Percentiles rank a stretch among this genome's conserved stretches.
Conservation (phyloP, 2,113 vertebrate species). For the Parus major region DNA sequence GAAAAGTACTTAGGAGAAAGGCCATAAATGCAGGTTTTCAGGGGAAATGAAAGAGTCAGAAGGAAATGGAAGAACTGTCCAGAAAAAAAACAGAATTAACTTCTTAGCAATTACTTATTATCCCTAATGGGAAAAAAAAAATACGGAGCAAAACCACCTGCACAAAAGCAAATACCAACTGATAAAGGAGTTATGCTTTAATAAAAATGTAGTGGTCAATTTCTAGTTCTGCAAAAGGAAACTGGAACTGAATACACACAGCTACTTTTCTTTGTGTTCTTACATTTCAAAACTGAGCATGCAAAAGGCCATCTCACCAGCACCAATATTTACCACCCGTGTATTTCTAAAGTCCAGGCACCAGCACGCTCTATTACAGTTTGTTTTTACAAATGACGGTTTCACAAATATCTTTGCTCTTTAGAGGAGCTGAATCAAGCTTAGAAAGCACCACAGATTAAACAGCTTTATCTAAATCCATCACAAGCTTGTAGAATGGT, state of each 20-base stretch:
- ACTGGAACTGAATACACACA: background rate
- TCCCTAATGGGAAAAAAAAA: background rate
- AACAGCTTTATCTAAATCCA: conserved; percentile 8
- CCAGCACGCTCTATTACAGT: background rate
- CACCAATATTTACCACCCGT: background rate
- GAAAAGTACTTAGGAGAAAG: background rate
- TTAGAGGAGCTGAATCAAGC: background rate
- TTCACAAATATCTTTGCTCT: background rate
- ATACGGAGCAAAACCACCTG: rapidly evolving
- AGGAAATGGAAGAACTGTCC: background rate
- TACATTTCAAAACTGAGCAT: background rate
- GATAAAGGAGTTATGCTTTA: background rate
- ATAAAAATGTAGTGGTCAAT: background rate
- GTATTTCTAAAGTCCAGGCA: background rate
- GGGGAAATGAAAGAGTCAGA: background rate
- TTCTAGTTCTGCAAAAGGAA: background rate
- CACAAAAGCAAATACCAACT: background rate
- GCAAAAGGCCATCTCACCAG: background rate
- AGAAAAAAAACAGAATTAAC: background rate
- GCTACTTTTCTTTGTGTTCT: background rate
- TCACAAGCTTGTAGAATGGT: too few relatives aligned
- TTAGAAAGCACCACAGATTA: background rate
- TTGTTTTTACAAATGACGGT: background rate
- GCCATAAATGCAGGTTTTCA: background rate
- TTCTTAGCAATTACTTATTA: background rate